Base-by-base conservation (phyloP, 2,888 invertebrate genomes). In the Listrodromus nycthemerus region DNA sequence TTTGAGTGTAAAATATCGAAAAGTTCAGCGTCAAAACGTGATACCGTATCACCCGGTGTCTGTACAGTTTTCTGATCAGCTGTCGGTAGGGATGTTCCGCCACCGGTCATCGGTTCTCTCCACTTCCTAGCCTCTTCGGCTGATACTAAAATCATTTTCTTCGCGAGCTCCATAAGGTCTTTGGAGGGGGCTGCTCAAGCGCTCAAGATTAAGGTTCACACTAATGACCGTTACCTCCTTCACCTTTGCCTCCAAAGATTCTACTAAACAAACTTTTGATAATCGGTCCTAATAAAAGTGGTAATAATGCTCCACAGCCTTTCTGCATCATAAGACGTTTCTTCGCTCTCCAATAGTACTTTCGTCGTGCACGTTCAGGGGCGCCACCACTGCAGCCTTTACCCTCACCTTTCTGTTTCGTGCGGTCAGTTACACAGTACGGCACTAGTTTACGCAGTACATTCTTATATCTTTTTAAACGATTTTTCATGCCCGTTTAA, bases 241-340 rank as follows among this genome's bases (percentile, higher is more conserved):
- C 66, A 41, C 66, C 21, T 10, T 24, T 27, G 24, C 45, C 66
- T 10, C 41, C 41, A 66, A 66, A 66, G 10, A 66, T 21, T 21
- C 66, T 19, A 66, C 66, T 66, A 21, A 67, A 8, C 27, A 76
- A 8, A 6, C 1, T 41, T 6, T 4, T 19, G 13, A 66, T 41
- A 16, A 66, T 37, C 8, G 66, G 66, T 1, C 24, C 66, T 19
- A 66, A 55, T 30, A 76, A 55, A 27, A 77, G 33, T 4, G 45
- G 41, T 3, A 77, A 16, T 61, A 77, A 77, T 10, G 67, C 58
- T 2, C 66, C 41, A 24, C 91, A 93, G 92, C 94, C 93, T 93
- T 94, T 94, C 92, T 77, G 61, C 37, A 58, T 21, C 5, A 77
- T 67, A 1, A 77, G 24, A 0, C 48, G 33, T 30, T 67, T 77